These are phyloP conservation scores for Temnothorax nylanderi DNA, from an alignment of 1,140 invertebrate genomes.

Conservation along the genomic window DNA sequence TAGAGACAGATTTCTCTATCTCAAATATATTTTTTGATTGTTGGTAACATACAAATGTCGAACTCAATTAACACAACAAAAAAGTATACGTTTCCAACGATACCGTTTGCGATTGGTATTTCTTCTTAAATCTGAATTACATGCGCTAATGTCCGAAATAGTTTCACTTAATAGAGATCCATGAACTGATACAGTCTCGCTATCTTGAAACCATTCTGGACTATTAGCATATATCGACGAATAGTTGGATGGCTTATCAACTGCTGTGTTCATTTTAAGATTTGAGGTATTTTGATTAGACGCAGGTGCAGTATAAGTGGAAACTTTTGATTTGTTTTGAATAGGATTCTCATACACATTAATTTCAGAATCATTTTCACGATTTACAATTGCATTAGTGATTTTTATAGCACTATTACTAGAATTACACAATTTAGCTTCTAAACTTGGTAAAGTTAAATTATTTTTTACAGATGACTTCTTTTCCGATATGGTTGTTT, in stretches of 20 bases:
- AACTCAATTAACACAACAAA: constrained; percentile 63
- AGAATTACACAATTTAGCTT: background rate
- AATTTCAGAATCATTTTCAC: constrained; percentile 3
- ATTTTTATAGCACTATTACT: constrained; percentile 3
- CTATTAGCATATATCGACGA: constrained; percentile 56
- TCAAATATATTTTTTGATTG: constrained; percentile 22
- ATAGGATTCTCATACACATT: constrained; percentile 3
- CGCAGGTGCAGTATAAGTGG: background rate
- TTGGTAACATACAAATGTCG: background rate
- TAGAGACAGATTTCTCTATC: background rate
- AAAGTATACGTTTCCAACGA: constrained; percentile 54
- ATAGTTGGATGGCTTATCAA: constrained; percentile 41
- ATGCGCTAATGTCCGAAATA: constrained; percentile 51
- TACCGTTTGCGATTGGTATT: constrained; percentile 50
- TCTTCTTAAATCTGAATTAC: constrained; percentile 25
- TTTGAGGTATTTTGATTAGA: constrained; percentile 42
- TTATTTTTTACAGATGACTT: background rate
- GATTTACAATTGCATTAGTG: background rate
- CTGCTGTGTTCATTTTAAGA: constrained; percentile 6
- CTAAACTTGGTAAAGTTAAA: constrained; percentile 18
- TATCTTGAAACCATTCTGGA: constrained; percentile 57
- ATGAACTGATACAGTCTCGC: constrained; percentile 64
- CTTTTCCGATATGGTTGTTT: background rate
- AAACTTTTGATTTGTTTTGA: constrained; percentile 37
- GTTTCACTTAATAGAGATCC: constrained; percentile 66